A percentile compares a stretch with the other conserved stretches of the same genome.
These are phyloP conservation scores for Halichoeres trimaculatus DNA, from an alignment of 2,113 vertebrate genomes.

Conservation along the genomic window DNA sequence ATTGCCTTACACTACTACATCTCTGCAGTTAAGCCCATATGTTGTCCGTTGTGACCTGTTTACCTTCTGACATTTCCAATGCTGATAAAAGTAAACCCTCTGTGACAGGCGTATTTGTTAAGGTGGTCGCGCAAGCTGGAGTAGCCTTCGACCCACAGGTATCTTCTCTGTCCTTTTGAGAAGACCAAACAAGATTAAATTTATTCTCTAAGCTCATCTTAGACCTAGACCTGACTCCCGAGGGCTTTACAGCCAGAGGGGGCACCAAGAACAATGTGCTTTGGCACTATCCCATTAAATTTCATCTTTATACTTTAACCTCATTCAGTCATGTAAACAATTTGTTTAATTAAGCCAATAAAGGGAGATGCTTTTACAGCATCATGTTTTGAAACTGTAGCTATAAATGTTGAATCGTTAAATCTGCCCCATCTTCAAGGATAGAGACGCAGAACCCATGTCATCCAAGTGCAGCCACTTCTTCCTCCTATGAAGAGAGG, in stretches of 20 bases:
- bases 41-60: slow-evolving; percentile 51
- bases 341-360: slow-evolving; percentile 13
- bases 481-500: no score
- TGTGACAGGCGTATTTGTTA: slow-evolving; percentile 58
- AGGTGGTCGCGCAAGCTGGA: slow-evolving; percentile 63
- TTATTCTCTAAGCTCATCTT: slow-evolving; percentile 51
- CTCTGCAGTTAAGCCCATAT: slow-evolving; percentile 9
- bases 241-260: slow-evolving; percentile 26
- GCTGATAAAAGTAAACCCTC: slow-evolving; percentile 49
- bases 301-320: slow-evolving; percentile 6
- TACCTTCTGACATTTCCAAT: slow-evolving; percentile 67
- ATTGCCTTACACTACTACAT: slow-evolving; percentile 45
- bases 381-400: background rate
- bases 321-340: background rate
- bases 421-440: no score
- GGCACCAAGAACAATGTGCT: slow-evolving; percentile 3
- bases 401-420: no score
- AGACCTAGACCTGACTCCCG: slow-evolving; percentile 44
- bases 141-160: slow-evolving; percentile 57
- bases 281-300: slow-evolving; percentile 12
- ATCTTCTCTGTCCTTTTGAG: slow-evolving; percentile 41
- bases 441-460: no score
- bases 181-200: slow-evolving; percentile 61
- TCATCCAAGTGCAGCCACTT: no score
- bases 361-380: background rate